Base-by-base conservation (phyloP, 2,113 vertebrate genomes). In the Coptodon rendalli region DNA sequence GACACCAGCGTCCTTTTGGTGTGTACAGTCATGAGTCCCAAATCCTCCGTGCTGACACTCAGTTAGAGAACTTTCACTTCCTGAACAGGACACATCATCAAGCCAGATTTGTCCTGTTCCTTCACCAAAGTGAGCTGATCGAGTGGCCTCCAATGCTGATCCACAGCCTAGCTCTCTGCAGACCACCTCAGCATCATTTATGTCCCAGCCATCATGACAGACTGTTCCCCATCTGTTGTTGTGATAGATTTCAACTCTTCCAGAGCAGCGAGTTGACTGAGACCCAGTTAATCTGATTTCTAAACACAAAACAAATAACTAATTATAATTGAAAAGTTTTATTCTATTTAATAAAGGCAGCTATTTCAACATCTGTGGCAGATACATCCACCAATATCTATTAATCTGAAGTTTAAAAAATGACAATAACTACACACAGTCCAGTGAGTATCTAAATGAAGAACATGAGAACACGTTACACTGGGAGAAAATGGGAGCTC, bases 111-210 rank as follows among this genome's bases (percentile, higher is more conserved):
- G 2, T 27, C 4, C 54, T 14, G 22, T 57, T 57, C 54, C 54
- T 57, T 57, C 54, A 57, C 54, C 22, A 7, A 57, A 57, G 2
- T 27, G 54, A 57, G 4, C 54, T 14, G 12, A 57, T 5, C 5
- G 2, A 57, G 54, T 57, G 54, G 24, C 54, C 0, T 57, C 3
- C 24, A 29, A 2, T 29, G 56, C 13, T 27, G 54, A 2, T 57
- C 54, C 54, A 57, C 54, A 57, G 0, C 0, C 4, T 57, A 57
- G 27, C 54, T 57, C 0, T 14, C 61, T 66, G 34, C 61, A 66
- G 61, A 66, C 34, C 34, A 66, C 61, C 3, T 66, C 9, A 5
- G 61, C 34, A 66, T 66, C 17, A 7, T 66, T 66, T 38, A 38
- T 6, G 34, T 66, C 1, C 61, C 61, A 66, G 34, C 10, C 10